phyloP scores from a whole-genome alignment of 1,140 invertebrate species.

The Patella vulgata region DNA sequence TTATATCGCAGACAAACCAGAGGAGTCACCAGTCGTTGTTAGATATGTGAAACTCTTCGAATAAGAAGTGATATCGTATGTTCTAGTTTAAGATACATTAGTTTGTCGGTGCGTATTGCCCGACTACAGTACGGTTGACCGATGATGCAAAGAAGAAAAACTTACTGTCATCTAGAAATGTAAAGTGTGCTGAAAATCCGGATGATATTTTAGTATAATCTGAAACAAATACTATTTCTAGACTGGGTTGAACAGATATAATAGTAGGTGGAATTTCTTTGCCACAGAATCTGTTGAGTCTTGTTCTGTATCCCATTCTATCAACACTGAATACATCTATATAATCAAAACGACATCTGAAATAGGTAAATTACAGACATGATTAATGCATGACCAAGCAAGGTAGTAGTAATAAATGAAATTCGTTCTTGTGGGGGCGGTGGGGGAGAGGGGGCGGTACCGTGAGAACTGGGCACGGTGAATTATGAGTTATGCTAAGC shows the following conservation, averaged over 20 bases:
- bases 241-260: slow-evolving; percentile 49
- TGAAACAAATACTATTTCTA: slow-evolving; percentile 54
- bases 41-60: too few relatives aligned
- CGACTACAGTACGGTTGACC: too few relatives aligned
- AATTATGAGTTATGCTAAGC: not conserved
- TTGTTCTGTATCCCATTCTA: slow-evolving; percentile 35
- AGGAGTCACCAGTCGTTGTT: too few relatives aligned
- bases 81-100: too few relatives aligned
- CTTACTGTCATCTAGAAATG: slow-evolving; percentile 52
- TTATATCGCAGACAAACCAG: too few relatives aligned
- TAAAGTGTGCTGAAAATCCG: slow-evolving; percentile 50
- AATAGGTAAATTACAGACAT: too few relatives aligned
- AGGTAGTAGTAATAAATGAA: not conserved
- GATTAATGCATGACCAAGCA: not conserved
- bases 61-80: too few relatives aligned
- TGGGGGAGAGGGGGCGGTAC: not conserved
- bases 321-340: slow-evolving; percentile 53
- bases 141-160: too few relatives aligned
- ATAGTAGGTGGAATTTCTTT: slow-evolving; percentile 37
- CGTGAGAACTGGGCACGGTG: not conserved
- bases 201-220: slow-evolving; percentile 43
- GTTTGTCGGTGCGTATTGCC: too few relatives aligned
- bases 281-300: slow-evolving; percentile 47
- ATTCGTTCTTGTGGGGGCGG: not conserved
- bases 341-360: slow-evolving; percentile 55